A percentile compares a stretch with the other conserved stretches of the same genome.
Evolutionary conservation across 1,140 invertebrate genomes (phyloP).

Genomic region (Scylla paramamosain): DNA sequence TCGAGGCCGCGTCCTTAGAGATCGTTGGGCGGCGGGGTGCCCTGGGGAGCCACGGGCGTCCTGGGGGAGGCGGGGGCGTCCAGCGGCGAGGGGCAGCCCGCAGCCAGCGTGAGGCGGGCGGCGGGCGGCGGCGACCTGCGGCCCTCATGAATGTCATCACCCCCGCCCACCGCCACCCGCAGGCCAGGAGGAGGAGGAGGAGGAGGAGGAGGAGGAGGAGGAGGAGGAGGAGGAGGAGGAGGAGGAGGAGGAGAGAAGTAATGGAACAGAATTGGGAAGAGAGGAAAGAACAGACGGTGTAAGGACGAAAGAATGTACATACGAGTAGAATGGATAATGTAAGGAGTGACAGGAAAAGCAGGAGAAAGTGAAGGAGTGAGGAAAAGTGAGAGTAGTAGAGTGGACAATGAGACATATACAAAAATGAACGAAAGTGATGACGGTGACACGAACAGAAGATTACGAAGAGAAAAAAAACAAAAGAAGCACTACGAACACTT

Average conservation of each 20-base stretch:
- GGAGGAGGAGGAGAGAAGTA: neutral
- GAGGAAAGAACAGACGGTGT: neutral
- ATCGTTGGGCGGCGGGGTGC: slow-evolving; percentile 34
- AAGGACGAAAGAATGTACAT: neutral
- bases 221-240: neutral
- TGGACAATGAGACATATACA: neutral
- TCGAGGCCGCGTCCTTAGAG: slow-evolving; percentile 1
- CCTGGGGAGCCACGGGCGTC: slow-evolving; percentile 36
- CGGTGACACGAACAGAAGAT: too few relatives aligned
- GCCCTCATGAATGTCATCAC: slow-evolving; percentile 73
- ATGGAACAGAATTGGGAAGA: neutral
- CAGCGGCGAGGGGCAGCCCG: slow-evolving; percentile 59
- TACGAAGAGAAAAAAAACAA: too few relatives aligned
- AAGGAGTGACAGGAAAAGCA: neutral
- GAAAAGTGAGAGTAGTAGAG: neutral
- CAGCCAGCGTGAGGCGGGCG: slow-evolving; percentile 66
- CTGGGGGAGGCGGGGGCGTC: slow-evolving; percentile 40
- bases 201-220: neutral
- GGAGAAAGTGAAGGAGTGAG: neutral
- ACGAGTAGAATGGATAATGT: neutral
- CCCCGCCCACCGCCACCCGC: slow-evolving; percentile 59
- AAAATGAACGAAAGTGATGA: too few relatives aligned
- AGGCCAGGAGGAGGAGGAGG: slow-evolving; percentile 21
- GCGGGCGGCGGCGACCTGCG: slow-evolving; percentile 40
- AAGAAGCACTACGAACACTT: too few relatives aligned